Evolutionary conservation across 2,113 vertebrate genomes (phyloP).

Genomic region (Seriola rivoliana): DNA sequence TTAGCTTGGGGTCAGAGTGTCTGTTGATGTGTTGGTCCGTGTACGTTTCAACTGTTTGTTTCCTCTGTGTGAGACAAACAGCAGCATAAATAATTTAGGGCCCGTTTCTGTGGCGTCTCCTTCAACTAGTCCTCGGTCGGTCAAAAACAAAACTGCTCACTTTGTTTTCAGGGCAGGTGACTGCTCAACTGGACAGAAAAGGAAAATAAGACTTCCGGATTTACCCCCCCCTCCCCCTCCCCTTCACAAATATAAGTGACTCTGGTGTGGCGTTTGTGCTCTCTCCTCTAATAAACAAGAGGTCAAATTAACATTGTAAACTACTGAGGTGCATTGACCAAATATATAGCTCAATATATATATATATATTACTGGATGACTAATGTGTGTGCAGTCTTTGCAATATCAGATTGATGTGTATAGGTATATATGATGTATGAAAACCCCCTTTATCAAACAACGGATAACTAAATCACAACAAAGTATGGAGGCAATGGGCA

Average conservation of each 20-base stretch:
- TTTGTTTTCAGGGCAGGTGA: neutral
- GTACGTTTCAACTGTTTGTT: neutral
- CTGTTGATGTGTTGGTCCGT: neutral
- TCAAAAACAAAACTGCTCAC: slow-evolving; percentile 9
- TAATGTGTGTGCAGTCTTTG: no score
- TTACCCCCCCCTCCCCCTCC: no score
- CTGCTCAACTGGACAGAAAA: neutral
- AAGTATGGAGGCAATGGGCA: neutral
- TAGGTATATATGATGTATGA: neutral
- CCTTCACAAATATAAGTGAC: neutral
- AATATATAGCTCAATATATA: neutral
- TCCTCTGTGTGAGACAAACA: neutral
- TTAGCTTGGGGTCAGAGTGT: slow-evolving; percentile 23
- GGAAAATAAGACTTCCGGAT: neutral
- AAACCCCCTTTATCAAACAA: neutral
- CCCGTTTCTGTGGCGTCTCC: neutral
- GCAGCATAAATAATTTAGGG: neutral
- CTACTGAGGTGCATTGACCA: neutral
- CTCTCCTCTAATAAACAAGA: no score
- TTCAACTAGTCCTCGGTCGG: neutral
- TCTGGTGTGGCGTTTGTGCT: neutral
- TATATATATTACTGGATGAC: no score
- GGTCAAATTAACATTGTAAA: neutral
- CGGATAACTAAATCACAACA: no score
- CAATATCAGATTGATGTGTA: no score